Evolutionary conservation across 2,888 invertebrate genomes (phyloP).

Genomic region (Colostygia pectinataria): DNA sequence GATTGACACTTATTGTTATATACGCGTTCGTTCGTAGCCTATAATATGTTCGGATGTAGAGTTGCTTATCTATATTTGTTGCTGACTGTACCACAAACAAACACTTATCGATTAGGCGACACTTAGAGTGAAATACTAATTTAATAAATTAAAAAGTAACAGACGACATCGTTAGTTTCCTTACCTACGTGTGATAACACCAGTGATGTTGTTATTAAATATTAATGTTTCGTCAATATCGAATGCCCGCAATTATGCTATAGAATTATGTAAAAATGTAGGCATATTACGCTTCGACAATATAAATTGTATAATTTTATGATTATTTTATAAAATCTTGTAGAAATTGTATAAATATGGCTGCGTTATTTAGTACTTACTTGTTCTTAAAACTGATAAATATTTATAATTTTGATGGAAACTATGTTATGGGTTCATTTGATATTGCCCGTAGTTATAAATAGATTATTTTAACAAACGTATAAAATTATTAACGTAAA

Average conservation of each 20-base stretch:
- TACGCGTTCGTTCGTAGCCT: no score
- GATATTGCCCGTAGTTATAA: constrained; percentile 9
- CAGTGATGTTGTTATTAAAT: constrained; percentile 42
- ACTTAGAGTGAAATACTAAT: constrained; percentile 60
- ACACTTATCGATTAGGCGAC: constrained; percentile 63
- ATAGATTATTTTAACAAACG: constrained; percentile 52
- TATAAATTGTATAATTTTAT: constrained; percentile 34
- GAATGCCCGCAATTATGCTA: constrained; percentile 39
- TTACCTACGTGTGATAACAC: constrained; percentile 46
- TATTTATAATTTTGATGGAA: constrained; percentile 32
- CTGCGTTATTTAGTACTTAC: constrained; percentile 37
- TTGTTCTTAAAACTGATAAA: constrained; percentile 30
- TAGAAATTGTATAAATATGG: constrained; percentile 61
- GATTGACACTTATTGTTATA: no score
- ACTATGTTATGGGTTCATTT: constrained; percentile 16
- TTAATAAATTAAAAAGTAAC: constrained; percentile 38
- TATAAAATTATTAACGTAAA: constrained; percentile 64
- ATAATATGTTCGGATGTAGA: neutral
- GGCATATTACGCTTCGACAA: constrained; percentile 38
- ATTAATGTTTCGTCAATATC: constrained; percentile 35
- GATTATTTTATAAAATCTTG: constrained; percentile 47
- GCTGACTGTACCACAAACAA: constrained; percentile 54
- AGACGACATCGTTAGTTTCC: constrained; percentile 47
- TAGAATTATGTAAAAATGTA: constrained; percentile 36
- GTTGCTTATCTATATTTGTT: constrained; percentile 9